Percentiles rank a stretch among this genome's conserved stretches.
These are phyloP conservation scores for Drosophila paracracens DNA, from an alignment of 2,888 invertebrate genomes.

Conservation along the genomic window DNA sequence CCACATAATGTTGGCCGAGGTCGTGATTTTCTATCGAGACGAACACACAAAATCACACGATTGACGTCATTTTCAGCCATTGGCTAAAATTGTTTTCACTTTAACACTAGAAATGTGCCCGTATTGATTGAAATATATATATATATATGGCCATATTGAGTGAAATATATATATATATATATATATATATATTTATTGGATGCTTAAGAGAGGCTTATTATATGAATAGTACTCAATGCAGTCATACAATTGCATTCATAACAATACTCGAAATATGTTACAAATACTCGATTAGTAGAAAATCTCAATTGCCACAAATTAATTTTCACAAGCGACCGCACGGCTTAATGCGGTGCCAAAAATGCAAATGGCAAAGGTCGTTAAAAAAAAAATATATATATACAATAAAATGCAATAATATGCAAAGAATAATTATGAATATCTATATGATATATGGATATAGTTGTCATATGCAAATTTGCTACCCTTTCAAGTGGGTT, in stretches of 20 bases:
- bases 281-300: not conserved
- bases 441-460: not conserved
- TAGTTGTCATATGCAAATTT: conserved; percentile 17
- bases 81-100: conserved; percentile 4
- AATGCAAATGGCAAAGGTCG: conserved; percentile 48
- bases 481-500: conserved; percentile 23
- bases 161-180: conserved; percentile 5
- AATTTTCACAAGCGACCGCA: not conserved
- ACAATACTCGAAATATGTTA: conserved; percentile 8
- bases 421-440: conserved; percentile 2
- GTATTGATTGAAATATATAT: not conserved
- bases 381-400: not conserved
- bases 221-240: not conserved
- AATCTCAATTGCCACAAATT: not conserved
- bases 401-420: conserved; percentile 1
- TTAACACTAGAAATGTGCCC: conserved; percentile 1
- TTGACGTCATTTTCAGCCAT: conserved; percentile 35
- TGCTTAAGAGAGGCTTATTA: not conserved
- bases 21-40: conserved; percentile 18
- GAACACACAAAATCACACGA: not conserved
- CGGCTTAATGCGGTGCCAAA: conserved; percentile 38
- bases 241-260: conserved; percentile 5
- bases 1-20: conserved; percentile 34
- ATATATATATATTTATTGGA: not conserved
- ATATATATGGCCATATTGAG: not conserved